A percentile compares a stretch with the other conserved stretches of the same genome.
phyloP scores from a whole-genome alignment of 2,113 vertebrate genomes.

The Panthera tigris region DNA sequence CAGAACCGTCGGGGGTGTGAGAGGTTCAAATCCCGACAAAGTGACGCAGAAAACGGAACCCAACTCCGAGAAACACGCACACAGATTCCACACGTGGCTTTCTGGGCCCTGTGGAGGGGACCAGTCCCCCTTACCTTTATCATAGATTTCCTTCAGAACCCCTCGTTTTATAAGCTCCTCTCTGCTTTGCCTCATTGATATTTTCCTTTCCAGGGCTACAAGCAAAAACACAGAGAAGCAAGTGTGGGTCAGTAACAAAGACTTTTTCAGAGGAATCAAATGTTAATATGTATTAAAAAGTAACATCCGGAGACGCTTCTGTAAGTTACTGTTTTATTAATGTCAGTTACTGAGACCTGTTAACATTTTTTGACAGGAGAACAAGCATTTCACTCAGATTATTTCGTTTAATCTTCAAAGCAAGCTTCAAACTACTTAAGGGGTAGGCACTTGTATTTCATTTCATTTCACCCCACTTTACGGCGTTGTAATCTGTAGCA shows the following conservation, averaged over 20 bases:
- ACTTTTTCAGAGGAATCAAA: neutral
- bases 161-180: constrained; percentile 98
- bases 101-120: neutral
- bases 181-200: constrained; percentile 97
- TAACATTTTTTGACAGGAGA: neutral
- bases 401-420: neutral
- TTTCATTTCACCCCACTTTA: neutral
- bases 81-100: fast-evolving
- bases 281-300: neutral
- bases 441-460: neutral
- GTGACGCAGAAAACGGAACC: neutral
- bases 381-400: neutral
- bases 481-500: neutral
- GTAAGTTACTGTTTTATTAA: neutral
- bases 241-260: neutral
- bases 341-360: neutral
- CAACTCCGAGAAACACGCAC: fast-evolving
- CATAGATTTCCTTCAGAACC: constrained; percentile 98
- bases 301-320: neutral
- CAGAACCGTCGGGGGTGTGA: neutral
- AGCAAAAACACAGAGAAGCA: constrained; percentile 71
- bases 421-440: neutral
- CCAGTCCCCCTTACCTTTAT: constrained; percentile 92
- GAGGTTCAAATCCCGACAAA: neutral
- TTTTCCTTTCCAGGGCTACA: constrained; percentile 98